These are phyloP conservation scores for Cynopterus sphinx DNA, from an alignment of 2,797 vertebrate species.

Conservation along the genomic window DNA sequence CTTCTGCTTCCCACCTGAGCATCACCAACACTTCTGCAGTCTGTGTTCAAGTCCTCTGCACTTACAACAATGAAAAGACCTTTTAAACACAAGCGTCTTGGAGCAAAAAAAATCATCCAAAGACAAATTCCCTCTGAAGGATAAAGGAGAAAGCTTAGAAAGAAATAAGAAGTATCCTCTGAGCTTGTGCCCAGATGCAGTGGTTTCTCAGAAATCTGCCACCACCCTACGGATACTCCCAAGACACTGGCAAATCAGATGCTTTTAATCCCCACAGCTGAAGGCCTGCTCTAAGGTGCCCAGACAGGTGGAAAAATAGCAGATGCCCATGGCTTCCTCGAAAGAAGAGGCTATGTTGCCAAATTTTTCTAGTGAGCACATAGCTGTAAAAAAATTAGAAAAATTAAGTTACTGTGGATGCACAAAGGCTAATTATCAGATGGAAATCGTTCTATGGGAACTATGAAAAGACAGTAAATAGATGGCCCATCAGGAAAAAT, in stretches of 20 bases:
- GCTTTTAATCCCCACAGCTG: background rate
- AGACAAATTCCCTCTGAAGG: background rate
- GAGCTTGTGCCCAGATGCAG: background rate
- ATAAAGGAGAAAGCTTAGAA: background rate
- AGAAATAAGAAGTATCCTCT: background rate
- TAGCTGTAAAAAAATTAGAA: slow-evolving; percentile 11
- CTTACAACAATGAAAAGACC: background rate
- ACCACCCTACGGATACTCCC: too few species aligned
- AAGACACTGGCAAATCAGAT: background rate
- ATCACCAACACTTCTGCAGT: background rate
- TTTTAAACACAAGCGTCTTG: background rate
- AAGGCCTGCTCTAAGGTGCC: background rate
- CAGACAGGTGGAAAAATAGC: slow-evolving; percentile 47
- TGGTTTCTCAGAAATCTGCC: background rate
- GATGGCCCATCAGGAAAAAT: slow-evolving; percentile 28
- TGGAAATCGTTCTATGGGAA: slow-evolving; percentile 19
- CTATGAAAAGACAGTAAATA: background rate
- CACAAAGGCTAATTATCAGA: slow-evolving; percentile 35
- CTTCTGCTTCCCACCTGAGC: background rate
- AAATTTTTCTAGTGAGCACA: slow-evolving; percentile 31
- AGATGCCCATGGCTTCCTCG: background rate
- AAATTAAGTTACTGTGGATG: slow-evolving; percentile 30
- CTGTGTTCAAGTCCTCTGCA: background rate
- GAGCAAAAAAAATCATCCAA: background rate
- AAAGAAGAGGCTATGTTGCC: background rate